Percentiles rank a stretch among this genome's conserved stretches.
These are phyloP conservation scores for Cosmia trapezina DNA, from an alignment of 2,888 invertebrate genomes.

Conservation along the genomic window DNA sequence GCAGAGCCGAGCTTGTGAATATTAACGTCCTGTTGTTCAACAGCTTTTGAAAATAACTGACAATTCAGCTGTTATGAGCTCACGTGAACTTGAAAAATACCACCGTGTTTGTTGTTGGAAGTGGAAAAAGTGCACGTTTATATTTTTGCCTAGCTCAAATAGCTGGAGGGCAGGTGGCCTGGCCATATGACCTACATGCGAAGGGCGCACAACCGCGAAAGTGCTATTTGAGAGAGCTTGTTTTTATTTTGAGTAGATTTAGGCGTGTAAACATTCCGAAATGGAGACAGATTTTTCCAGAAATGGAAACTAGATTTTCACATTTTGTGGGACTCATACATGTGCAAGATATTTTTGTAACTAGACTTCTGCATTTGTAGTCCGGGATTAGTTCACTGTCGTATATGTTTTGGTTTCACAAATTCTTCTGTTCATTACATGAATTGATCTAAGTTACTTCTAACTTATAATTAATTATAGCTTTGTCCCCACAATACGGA, in stretches of 20 bases:
- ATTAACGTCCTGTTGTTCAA: constrained; percentile 67
- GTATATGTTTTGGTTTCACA: not conserved
- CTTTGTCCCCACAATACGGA: constrained; percentile 46
- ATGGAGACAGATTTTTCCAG: constrained; percentile 41
- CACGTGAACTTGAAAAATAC: constrained; percentile 58
- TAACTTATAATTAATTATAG: constrained; percentile 43
- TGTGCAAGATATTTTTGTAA: not conserved
- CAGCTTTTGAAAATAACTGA: constrained; percentile 65
- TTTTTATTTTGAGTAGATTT: constrained; percentile 66
- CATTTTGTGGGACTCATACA: constrained; percentile 6
- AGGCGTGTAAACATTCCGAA: constrained; percentile 55
- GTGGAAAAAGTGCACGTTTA: constrained; percentile 49
- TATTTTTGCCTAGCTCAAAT: constrained; percentile 59
- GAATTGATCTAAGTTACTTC: constrained; percentile 5
- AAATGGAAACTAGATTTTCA: constrained; percentile 40
- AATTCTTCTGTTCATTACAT: not conserved
- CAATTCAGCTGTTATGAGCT: constrained; percentile 40
- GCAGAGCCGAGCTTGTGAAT: constrained; percentile 67
- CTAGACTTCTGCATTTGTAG: not conserved
- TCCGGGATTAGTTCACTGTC: not conserved
- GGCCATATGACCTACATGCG: constrained; percentile 63
- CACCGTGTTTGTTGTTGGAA: constrained; percentile 49
- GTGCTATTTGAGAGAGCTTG: constrained; percentile 54
- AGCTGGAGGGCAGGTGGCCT: constrained; percentile 60
- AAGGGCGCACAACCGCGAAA: constrained; percentile 61